Percentiles rank a stretch among this genome's conserved stretches.
Conservation (phyloP, 2,888 invertebrate species). For the Bruchidius siliquastri region DNA sequence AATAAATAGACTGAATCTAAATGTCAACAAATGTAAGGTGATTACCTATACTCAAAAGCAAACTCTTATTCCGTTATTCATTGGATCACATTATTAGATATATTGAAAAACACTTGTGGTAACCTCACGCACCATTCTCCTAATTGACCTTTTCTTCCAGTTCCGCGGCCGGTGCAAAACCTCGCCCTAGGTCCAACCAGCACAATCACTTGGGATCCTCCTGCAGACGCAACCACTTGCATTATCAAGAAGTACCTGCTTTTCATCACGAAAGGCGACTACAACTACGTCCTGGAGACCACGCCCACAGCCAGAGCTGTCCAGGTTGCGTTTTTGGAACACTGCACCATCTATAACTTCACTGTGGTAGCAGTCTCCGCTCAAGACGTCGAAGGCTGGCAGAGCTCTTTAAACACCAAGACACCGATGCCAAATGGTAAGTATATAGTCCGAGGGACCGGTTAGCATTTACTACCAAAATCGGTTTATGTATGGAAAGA, state of each 20-base stretch:
- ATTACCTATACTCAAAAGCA: too few relatives aligned
- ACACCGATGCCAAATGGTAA: neutral
- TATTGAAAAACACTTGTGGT: too few relatives aligned
- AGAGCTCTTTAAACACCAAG: neutral
- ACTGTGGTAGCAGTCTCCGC: neutral
- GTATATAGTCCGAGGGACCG: too few relatives aligned
- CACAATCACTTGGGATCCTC: neutral
- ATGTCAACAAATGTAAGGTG: too few relatives aligned
- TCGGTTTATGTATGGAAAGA: too few relatives aligned
- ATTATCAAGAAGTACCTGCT: neutral
- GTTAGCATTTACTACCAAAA: too few relatives aligned
- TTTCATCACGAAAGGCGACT: neutral
- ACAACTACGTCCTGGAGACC: neutral
- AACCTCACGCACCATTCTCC: too few relatives aligned
- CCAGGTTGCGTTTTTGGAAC: neutral
- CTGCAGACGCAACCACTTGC: neutral
- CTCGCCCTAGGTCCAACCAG: neutral
- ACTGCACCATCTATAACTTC: neutral
- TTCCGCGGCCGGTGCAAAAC: neutral
- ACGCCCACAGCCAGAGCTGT: neutral
- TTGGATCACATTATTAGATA: too few relatives aligned
- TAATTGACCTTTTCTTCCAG: neutral
- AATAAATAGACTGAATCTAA: too few relatives aligned
- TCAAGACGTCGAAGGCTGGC: neutral
- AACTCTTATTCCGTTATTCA: too few relatives aligned